Evolutionary conservation across 2,888 invertebrate species (phyloP), one percentile per base, ranked within the genome.

Genomic region (Celastrina argiolus): DNA sequence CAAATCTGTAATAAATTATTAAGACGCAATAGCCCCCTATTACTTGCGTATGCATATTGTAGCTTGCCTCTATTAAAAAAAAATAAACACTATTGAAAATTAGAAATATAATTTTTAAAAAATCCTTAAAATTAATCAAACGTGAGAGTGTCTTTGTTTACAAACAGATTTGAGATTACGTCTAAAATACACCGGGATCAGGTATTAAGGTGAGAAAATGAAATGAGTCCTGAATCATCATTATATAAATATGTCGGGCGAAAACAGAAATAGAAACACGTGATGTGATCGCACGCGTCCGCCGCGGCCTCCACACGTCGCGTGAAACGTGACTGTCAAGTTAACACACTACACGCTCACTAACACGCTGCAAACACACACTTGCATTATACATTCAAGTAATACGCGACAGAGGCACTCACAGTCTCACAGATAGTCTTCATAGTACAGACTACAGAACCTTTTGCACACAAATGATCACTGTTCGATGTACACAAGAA

Each of bases 271-370:
- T 85, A 76, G 77, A 66, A 72, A 74, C 75, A 73, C 74, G 72
- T 73, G 70, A 69, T 73, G 77, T 77, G 81, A 81, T 79, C 34
- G 81, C 79, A 74, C 74, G 74, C 72, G 73, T 67, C 75, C 73
- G 72, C 73, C 74, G 74, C 79, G 81, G 76, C 80, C 79, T 79
- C 81, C 77, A 83, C 87, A 87, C 87, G 84, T 85, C 89, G 81
- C 81, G 81, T 76, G 69, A 84, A 89, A 90, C 90, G 90, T 90
- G 89, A 89, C 87, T 76, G 74, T 42, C 70, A 56, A 73, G 72
- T 73, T 70, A 70, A 68, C 73, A 65, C 79, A 71, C 78, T 76
- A 18, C 69, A 68, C 73, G 65, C 79, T 71, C 79, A 78, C 78
- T 72, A 68, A 70, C 67, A 69, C 66, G 31, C 39, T 58, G 66